Percentiles rank a stretch among this genome's conserved stretches.
Conservation (phyloP, 35 echinoderm and acorn worm genomes). For the Heliocidaris tuberculata region DNA sequence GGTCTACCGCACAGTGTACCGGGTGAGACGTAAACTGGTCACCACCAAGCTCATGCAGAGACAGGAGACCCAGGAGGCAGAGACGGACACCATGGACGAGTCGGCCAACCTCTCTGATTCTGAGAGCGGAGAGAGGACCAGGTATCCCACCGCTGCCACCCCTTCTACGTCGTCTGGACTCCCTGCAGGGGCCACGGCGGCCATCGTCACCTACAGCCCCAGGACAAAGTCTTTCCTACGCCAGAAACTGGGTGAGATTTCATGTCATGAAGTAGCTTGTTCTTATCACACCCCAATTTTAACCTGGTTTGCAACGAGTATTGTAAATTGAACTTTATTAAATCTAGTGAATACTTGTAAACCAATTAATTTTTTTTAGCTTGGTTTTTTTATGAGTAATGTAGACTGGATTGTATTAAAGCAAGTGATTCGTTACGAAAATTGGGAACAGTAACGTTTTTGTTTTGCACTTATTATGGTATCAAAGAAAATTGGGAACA, state of each 20-base stretch:
- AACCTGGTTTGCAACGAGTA: neutral
- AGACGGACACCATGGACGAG: neutral
- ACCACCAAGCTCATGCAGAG: slow-evolving; percentile 65
- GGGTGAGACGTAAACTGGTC: slow-evolving; percentile 64
- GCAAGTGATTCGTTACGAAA: too few relatives aligned
- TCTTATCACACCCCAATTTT: neutral
- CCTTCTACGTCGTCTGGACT: neutral
- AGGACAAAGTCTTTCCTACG: slow-evolving; percentile 16
- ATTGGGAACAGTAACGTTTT: too few relatives aligned
- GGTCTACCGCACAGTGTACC: slow-evolving; percentile 68
- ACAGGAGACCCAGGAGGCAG: slow-evolving; percentile 40
- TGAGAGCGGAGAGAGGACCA: slow-evolving; percentile 5
- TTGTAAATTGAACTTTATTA: too few relatives aligned
- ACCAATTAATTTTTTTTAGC: too few relatives aligned
- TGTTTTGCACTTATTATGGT: too few relatives aligned
- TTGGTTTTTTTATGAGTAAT: too few relatives aligned
- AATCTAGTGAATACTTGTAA: too few relatives aligned
- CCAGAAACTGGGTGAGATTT: neutral
- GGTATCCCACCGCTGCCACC: slow-evolving; percentile 5
- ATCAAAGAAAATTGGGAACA: too few relatives aligned
- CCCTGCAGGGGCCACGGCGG: neutral
- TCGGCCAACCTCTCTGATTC: slow-evolving; percentile 30
- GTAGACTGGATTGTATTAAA: too few relatives aligned
- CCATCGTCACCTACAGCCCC: neutral
- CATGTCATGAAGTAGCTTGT: neutral